Evolutionary conservation across 1,140 invertebrate genomes (phyloP), one percentile per base, ranked within the genome.

Genomic region (Oedothorax gibbosus): DNA sequence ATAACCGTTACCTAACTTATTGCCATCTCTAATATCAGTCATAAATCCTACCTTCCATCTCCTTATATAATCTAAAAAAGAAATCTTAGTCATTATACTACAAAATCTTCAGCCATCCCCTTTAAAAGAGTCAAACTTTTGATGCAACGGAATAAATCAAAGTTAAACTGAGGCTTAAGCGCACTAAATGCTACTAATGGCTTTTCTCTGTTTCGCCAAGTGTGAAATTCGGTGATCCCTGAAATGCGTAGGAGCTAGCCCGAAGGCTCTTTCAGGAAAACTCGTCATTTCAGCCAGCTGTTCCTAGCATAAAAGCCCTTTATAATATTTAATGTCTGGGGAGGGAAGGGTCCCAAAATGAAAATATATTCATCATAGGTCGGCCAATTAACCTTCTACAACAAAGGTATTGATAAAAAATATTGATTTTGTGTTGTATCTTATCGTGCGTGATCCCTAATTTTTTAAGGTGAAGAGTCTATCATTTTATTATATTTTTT

Each of bases 321-420:
- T 82, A 82, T 82, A 82, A 82, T 82, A 82, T 82, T 82, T 82
- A 82, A 82, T 82, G 69, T 73, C 69, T 50, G 65, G n/a, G n/a
- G 69, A 35, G 80, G 69, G 62, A 68, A 82, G 20, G 62, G 51
- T 20, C 20, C 69, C 54, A 73, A 82, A 82, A 64, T 82, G 65
- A 82, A 82, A 73, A 82, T 50, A 49, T 51, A 51, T 54, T 82
- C 53, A 73, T 73, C 57, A 49, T 73, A 82, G 80, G 66, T 77
- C 75, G 35, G 35, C 51, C 56, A 71, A 53, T 69, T 71, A 71
- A 49, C 54, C 68, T n/a, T 35, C 35, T 35, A 35, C 35, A 2
- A 35, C 68, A 71, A 51, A 51, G n/a, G 68, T 7, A 71, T 11
- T 49, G 68, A 51, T 71, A 71, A 71, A 35, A 35, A 71, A 71